A percentile compares a stretch with the other conserved stretches of the same genome.
These are phyloP conservation scores for Apis mellifera DNA, from an alignment of 1,140 invertebrate species.

Conservation along the genomic window DNA sequence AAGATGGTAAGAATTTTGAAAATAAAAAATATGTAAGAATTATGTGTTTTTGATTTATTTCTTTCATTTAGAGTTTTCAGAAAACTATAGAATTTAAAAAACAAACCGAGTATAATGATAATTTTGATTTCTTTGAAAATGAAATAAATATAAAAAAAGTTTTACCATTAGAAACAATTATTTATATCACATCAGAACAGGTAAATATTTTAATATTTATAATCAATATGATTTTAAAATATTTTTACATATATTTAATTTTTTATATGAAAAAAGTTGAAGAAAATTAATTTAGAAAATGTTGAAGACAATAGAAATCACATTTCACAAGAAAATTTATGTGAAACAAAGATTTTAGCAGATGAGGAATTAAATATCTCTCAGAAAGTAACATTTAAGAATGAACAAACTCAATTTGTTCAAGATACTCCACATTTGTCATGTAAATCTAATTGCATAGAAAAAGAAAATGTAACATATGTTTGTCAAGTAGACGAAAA, in stretches of 20 bases:
- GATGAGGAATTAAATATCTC: slow-evolving; percentile 37
- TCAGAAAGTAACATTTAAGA: slow-evolving; percentile 19
- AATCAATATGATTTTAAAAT: slow-evolving; percentile 21
- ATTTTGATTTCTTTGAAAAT: slow-evolving; percentile 25
- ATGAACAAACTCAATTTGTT: slow-evolving; percentile 37
- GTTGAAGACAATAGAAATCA: slow-evolving; percentile 62
- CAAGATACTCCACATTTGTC: not conserved
- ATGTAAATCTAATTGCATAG: slow-evolving; percentile 13
- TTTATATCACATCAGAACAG: slow-evolving; percentile 71
- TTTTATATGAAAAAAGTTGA: slow-evolving; percentile 55
- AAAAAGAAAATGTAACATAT: slow-evolving; percentile 31
- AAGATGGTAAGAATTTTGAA: slow-evolving; percentile 62
- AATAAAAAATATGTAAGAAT: slow-evolving; percentile 3
- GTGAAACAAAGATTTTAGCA: slow-evolving; percentile 56
- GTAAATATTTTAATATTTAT: slow-evolving; percentile 53
- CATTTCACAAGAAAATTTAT: slow-evolving; percentile 59
- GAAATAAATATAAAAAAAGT: slow-evolving; percentile 31
- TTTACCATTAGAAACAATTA: slow-evolving; percentile 59
- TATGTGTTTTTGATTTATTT: not conserved
- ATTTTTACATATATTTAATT: not conserved
- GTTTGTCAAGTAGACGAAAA: slow-evolving; percentile 45
- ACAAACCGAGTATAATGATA: slow-evolving; percentile 36
- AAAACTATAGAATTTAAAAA: slow-evolving; percentile 55
- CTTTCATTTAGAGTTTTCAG: slow-evolving; percentile 59
- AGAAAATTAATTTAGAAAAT: slow-evolving; percentile 69